phyloP scores from a whole-genome alignment of 1,140 invertebrate genomes.

The Psix sp. region DNA sequence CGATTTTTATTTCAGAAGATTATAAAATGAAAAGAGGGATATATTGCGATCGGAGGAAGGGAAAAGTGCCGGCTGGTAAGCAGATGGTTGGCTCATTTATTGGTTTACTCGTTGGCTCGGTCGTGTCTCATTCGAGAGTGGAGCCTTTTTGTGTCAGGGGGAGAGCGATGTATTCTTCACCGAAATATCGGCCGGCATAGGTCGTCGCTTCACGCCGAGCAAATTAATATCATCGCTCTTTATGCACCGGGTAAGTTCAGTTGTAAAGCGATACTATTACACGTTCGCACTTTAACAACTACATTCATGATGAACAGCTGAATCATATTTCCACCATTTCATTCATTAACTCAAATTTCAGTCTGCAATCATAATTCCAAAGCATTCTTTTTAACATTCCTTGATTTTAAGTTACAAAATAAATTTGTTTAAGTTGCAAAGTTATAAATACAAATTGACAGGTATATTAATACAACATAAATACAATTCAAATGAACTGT shows the following conservation, averaged over 20 bases:
- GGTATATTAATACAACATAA: too few species aligned
- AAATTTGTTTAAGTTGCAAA: too few species aligned
- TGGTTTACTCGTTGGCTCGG: constrained; percentile 75
- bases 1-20: constrained; percentile 73
- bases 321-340: neutral
- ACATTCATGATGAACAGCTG: too few species aligned
- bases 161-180: constrained; percentile 51
- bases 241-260: constrained; percentile 64
- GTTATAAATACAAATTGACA: too few species aligned
- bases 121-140: constrained; percentile 64
- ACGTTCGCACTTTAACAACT: constrained; percentile 27
- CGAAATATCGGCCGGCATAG: constrained; percentile 44
- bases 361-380: too few species aligned
- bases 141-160: constrained; percentile 63
- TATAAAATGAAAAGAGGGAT: constrained; percentile 68
- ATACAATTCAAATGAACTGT: too few species aligned
- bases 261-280: constrained; percentile 45
- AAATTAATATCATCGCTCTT: constrained; percentile 49
- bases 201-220: constrained; percentile 52
- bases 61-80: constrained; percentile 75
- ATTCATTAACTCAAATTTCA: too few species aligned
- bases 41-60: constrained; percentile 60
- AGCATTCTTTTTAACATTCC: too few species aligned
- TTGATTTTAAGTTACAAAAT: too few species aligned
- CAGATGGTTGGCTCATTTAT: constrained; percentile 77